Conservation (phyloP, 64 coral and sea anemone species). For the Dendronephthya gigantea region DNA sequence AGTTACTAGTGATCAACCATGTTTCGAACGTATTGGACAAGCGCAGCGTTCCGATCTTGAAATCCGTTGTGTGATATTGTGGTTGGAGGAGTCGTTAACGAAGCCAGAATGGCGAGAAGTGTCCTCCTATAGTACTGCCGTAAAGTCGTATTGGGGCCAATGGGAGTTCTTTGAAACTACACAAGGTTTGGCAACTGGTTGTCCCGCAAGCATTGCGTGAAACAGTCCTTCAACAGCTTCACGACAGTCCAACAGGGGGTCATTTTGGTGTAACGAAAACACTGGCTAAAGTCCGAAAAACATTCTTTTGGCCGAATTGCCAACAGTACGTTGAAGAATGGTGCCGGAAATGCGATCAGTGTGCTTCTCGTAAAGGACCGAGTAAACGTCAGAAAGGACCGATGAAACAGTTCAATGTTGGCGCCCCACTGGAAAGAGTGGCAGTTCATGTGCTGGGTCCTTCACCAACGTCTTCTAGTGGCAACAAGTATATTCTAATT, state of each 20-base stretch:
- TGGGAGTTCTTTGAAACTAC: neutral
- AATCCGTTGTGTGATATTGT: no score
- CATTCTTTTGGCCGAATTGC: neutral
- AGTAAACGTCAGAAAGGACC: neutral
- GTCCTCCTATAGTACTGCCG: no score
- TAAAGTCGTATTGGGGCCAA: no score
- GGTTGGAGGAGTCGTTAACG: no score
- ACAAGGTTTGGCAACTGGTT: neutral
- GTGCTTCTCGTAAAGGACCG: neutral
- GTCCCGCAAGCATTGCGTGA: neutral
- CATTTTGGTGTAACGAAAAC: neutral
- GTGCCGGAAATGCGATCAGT: neutral
- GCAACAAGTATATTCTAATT: slow-evolving; percentile 1
- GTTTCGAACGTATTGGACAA: no score
- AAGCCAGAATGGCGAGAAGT: no score
- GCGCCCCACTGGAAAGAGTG: neutral
- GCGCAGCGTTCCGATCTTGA: no score
- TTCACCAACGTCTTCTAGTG: neutral
- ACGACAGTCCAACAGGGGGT: neutral
- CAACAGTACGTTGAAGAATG: neutral
- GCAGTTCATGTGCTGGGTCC: neutral
- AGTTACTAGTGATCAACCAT: no score
- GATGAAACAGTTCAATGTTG: neutral
- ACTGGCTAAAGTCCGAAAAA: neutral
- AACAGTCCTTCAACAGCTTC: neutral